Evolutionary conservation across 2,797 vertebrate species (phyloP).

Genomic region (Crocidura indochinensis): DNA sequence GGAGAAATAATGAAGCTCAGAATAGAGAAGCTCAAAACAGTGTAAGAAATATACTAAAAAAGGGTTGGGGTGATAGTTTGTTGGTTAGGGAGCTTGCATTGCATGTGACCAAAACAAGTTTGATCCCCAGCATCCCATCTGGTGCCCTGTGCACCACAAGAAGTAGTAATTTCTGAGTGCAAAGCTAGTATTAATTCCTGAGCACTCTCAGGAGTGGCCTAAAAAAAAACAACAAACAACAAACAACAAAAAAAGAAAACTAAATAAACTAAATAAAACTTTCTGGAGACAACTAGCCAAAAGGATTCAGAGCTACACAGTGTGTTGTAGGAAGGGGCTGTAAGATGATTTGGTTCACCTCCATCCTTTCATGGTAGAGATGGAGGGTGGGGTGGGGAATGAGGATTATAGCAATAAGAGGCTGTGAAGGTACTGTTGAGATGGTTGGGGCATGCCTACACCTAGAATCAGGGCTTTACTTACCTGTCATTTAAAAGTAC

Average conservation of each 20-base stretch:
- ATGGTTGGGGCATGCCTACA: not conserved
- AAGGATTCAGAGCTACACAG: not conserved
- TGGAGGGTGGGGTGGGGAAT: not conserved
- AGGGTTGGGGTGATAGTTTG: no score
- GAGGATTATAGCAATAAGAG: not conserved
- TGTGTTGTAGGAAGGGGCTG: not conserved
- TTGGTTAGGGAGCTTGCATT: no score
- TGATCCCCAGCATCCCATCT: no score
- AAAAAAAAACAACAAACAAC: no score
- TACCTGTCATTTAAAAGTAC: not conserved
- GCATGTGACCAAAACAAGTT: no score
- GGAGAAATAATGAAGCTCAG: no score
- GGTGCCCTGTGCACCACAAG: no score
- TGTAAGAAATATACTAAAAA: conserved; percentile 45
- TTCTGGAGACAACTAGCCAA: conserved; percentile 52
- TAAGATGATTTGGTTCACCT: not conserved
- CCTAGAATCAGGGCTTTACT: not conserved
- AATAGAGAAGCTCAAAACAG: no score
- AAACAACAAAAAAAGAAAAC: no score
- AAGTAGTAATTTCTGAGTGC: no score
- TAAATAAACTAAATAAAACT: conserved; percentile 10
- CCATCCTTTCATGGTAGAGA: not conserved
- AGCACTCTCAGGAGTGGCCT: no score
- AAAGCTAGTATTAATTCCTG: no score
- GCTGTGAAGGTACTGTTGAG: not conserved